A percentile compares a stretch with the other conserved stretches of the same genome.
Evolutionary conservation across 37 sponge, comb jelly and placozoan species (phyloP).

Genomic region (Mnemiopsis leidyi): DNA sequence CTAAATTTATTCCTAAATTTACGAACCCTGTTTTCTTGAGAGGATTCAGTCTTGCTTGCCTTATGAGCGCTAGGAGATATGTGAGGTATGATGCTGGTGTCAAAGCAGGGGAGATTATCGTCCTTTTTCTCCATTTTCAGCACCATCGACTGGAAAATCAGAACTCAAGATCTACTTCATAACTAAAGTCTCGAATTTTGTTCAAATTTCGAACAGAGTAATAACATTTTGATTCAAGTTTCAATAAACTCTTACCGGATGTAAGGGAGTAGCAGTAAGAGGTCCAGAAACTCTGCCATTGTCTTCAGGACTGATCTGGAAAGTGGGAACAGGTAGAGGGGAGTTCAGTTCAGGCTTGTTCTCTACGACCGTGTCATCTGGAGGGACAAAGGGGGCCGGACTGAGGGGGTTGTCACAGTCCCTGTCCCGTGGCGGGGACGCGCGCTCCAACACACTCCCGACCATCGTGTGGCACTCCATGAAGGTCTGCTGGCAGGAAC

Average conservation of each 20-base stretch:
- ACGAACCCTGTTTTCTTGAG: neutral
- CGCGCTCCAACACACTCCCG: conserved; percentile 16
- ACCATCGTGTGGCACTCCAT: conserved; percentile 60
- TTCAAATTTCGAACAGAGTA: too few relatives aligned
- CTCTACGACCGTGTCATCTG: neutral
- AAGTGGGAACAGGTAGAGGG: neutral
- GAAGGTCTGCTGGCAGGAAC: conserved; percentile 40
- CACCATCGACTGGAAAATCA: conserved; percentile 27
- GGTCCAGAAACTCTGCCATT: neutral
- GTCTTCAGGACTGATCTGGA: conserved; percentile 15
- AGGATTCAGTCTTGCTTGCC: neutral
- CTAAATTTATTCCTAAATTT: too few relatives aligned
- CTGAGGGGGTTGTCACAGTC: neutral
- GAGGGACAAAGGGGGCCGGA: neutral
- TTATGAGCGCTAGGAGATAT: conserved; percentile 18
- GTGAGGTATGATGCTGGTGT: conserved; percentile 62
- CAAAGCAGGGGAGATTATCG: conserved; percentile 27
- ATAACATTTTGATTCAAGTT: too few relatives aligned
- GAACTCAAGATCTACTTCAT: too few relatives aligned
- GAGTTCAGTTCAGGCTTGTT: neutral
- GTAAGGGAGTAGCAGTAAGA: conserved; percentile 21
- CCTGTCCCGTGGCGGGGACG: neutral
- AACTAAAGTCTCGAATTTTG: too few relatives aligned
- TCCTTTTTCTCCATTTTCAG: neutral
- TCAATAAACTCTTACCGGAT: conserved; percentile 5